A percentile compares a stretch with the other conserved stretches of the same genome.
phyloP scores from a whole-genome alignment of 2,113 vertebrate genomes.

The Microcebus jonahi region DNA sequence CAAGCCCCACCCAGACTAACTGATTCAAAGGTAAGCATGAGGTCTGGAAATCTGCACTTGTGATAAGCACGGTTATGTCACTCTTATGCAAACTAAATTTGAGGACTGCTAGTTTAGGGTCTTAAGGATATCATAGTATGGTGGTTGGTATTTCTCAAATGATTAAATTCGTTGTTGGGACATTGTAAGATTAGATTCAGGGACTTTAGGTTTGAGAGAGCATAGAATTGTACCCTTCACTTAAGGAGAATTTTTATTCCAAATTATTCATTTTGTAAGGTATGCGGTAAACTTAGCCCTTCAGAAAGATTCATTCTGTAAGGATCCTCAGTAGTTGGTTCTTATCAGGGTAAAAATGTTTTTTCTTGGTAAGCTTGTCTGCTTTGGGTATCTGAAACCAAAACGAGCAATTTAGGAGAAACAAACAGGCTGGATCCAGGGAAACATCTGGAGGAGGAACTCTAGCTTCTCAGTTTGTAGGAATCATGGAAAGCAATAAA shows the following conservation, averaged over 20 bases:
- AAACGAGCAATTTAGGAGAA: neutral
- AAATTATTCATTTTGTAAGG: neutral
- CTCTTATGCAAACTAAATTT: slow-evolving; percentile 30
- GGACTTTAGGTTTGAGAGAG: neutral
- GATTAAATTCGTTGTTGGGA: neutral
- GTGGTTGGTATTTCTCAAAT: neutral
- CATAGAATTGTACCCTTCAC: neutral
- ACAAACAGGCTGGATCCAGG: neutral
- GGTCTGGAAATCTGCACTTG: neutral
- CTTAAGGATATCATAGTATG: neutral
- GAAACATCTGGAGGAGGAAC: neutral
- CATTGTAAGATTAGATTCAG: neutral
- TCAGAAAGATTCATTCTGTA: neutral
- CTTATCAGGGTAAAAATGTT: neutral
- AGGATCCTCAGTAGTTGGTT: neutral
- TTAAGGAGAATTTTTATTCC: neutral
- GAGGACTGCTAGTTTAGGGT: neutral
- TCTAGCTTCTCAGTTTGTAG: neutral
- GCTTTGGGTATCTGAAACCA: neutral
- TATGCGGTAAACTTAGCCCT: neutral
- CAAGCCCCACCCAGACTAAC: neutral
- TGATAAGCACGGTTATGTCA: neutral
- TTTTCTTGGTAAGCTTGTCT: neutral
- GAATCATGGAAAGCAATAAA: neutral
- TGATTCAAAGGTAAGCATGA: neutral